Conservation (phyloP, 2,888 invertebrate genomes). For the Aporophyla nigra region DNA sequence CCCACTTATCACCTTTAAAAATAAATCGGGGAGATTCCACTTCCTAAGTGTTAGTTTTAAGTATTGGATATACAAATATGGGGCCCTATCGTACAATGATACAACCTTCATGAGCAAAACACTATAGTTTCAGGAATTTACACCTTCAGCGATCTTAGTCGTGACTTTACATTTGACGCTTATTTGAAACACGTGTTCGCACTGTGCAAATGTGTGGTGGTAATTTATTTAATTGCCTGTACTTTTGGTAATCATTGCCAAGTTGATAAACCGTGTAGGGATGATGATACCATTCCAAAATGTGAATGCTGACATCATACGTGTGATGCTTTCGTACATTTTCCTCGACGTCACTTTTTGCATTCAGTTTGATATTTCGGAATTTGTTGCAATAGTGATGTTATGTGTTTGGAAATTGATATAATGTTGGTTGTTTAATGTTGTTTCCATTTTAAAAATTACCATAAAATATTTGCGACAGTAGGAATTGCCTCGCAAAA, state of each 20-base stretch:
- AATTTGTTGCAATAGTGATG: constrained; percentile 7
- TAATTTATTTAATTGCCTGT: constrained; percentile 38
- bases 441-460: not conserved
- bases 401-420: not conserved
- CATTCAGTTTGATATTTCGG: not conserved
- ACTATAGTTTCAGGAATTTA: constrained; percentile 46
- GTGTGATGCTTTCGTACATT: constrained; percentile 16
- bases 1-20: constrained; percentile 47
- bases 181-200: constrained; percentile 9
- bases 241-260: constrained; percentile 30
- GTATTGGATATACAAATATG: constrained; percentile 25
- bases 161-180: constrained; percentile 35
- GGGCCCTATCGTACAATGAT: constrained; percentile 6
- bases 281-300: constrained; percentile 8
- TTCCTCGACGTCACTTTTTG: constrained; percentile 7
- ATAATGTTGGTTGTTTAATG: not conserved
- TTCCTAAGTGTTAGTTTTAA: not conserved
- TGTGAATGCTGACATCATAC: constrained; percentile 24
- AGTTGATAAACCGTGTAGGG: not conserved
- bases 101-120: constrained; percentile 9
- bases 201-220: constrained; percentile 12
- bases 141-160: constrained; percentile 36
- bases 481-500: not conserved
- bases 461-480: not conserved
- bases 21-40: constrained; percentile 45